Evolutionary conservation across 2,888 invertebrate species (phyloP), one percentile per base, ranked within the genome.

Genomic region (Ariolimax columbianus): DNA sequence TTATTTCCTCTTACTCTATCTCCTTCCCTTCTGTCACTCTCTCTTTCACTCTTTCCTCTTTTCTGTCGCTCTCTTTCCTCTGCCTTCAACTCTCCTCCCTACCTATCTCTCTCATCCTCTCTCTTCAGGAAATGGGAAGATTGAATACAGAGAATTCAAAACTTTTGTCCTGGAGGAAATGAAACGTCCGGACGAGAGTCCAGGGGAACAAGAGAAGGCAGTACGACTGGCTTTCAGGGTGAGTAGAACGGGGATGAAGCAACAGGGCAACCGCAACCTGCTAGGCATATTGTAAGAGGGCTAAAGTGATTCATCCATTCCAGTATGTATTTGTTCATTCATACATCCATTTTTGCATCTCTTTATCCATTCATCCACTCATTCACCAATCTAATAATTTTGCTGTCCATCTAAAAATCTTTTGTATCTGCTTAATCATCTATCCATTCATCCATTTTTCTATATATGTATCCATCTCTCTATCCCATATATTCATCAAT

Each of bases 111-210:
- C 6, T 17, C 14, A 11, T 11, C 14, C 47, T 55, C 38, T 75
- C 33, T 33, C 17, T 85, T 17, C 86, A 91, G 92, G 91, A 0
- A 91, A 90, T 84, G 91, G 91, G 1, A 88, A 88, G 84, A 90
- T 92, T 33, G 91, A 91, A 83, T 91, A 91, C 78, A 89, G 90
- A 63, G 92, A 92, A 83, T 91, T 91, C 85, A 89, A 88, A 43
- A 72, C 88, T 33, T 91, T 91, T 72, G 91, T 92, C 89, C 90
- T 90, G 80, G 89, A 89, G 17, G 91, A 91, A 38, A 86, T 92
- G 88, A 85, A 83, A 66, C 87, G 88, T 73, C 86, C 89, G 2
- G 89, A 88, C 33, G 87, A 89, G n/a, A 82, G 63, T 68, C 90
- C 89, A 40, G 85, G 86, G 38, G 88, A 89, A 36, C 89, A 88